phyloP scores from a whole-genome alignment of 2,797 vertebrate genomes.

The Coregonus suidteri region DNA sequence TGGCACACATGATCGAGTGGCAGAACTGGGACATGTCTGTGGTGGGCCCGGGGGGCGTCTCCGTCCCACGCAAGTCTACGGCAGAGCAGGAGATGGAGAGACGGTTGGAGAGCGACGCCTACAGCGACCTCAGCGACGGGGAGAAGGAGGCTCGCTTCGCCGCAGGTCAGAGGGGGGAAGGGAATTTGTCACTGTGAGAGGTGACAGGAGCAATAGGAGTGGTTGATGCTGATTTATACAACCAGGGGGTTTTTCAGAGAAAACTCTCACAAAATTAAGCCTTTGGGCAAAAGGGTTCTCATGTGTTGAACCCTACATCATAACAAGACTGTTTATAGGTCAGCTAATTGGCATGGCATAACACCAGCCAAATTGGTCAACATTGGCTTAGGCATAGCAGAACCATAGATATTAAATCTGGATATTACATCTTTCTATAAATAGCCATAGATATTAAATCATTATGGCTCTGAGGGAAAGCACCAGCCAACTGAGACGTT shows the following conservation, averaged over 20 bases:
- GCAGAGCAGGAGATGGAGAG: slow-evolving; percentile 79
- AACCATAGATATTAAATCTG: too few species aligned
- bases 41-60: slow-evolving; percentile 82
- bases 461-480: background rate
- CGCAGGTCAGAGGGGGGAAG: slow-evolving; percentile 75
- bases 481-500: background rate
- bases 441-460: background rate
- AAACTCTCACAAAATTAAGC: too few species aligned
- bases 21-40: slow-evolving; percentile 93
- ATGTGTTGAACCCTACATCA: too few species aligned
- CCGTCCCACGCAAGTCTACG: slow-evolving; percentile 80
- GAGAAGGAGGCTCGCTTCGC: slow-evolving; percentile 97
- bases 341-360: slow-evolving; percentile 16
- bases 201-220: background rate
- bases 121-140: slow-evolving; percentile 96
- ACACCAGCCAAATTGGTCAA: slow-evolving; percentile 8
- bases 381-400: too few species aligned
- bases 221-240: background rate
- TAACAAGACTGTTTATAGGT: slow-evolving; percentile 7
- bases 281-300: too few species aligned
- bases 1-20: slow-evolving; percentile 99
- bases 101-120: slow-evolving; percentile 86
- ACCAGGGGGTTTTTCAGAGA: too few species aligned
- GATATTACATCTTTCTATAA: background rate
- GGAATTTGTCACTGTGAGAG: background rate